Base-by-base conservation (phyloP, 2,888 invertebrate species). In the Drosophila quasianomalipes region DNA sequence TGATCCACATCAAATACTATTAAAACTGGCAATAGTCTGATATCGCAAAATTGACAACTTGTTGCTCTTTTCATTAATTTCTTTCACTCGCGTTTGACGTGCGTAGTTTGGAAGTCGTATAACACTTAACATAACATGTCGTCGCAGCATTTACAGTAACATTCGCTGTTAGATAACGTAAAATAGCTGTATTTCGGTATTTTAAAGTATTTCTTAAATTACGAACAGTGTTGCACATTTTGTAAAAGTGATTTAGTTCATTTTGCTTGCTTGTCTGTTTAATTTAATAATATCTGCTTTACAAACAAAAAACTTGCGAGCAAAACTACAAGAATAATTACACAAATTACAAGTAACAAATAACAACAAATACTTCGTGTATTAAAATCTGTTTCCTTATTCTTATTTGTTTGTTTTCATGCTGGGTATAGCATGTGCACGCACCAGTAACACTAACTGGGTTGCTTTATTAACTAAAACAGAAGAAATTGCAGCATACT, bases 21-120 rank as follows among this genome's bases (percentile, higher is more conserved):
- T 44, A 4, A 7, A 12, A 31, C 5, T 51, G 9, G n/a, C 22
- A 16, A 1, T 0, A 26, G 33, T 64, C 58, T 54, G 35, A 68
- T 62, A 76, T 64, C 58, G 26, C 60, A 63, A 70, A 78, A 66
- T 7, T 6, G 9, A 19, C 68, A 52, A 85, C 85, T 75, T 87
- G 84, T 88, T 85, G 88, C 68, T 70, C 67, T 79, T 76, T 80
- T 78, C n/a, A 51, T 47, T 49, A 62, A 62, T 58, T 77, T 69
- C 75, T 69, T 62, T 47, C 37, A 61, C 62, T 71, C 19, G 54
- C 53, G 51, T 52, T 31, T 19, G 22, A 59, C 65, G 61, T 76
- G 76, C 71, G 74, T 71, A 71, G 66, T 63, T 60, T 28, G 9
- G 12, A 12, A 49, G 35, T 47, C 33, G 70, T 70, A 59, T 69